phyloP scores from a whole-genome alignment of 2,888 invertebrate genomes.

The Drosophila formosana region DNA sequence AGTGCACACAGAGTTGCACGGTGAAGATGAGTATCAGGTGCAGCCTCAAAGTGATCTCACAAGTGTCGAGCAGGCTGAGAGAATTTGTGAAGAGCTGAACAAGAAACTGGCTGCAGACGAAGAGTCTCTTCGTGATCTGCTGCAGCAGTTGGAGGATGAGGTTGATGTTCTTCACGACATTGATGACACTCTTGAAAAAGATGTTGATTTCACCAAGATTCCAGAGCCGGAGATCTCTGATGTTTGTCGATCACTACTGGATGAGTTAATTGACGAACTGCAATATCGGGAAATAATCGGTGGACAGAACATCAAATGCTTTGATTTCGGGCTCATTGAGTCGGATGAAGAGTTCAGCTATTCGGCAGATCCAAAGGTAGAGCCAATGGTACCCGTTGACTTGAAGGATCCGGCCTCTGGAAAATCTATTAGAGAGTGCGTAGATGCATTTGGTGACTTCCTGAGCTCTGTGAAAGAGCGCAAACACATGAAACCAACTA shows the following conservation, averaged over 20 bases:
- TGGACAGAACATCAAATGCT: constrained; percentile 44
- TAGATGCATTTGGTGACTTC: constrained; percentile 61
- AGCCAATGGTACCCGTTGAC: constrained; percentile 31
- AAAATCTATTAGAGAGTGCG: constrained; percentile 66
- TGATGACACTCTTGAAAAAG: constrained; percentile 33
- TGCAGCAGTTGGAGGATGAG: constrained; percentile 73
- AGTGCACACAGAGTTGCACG: not conserved
- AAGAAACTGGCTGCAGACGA: constrained; percentile 63
- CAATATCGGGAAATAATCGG: constrained; percentile 33
- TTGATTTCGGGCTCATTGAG: constrained; percentile 64
- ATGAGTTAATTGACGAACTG: constrained; percentile 59
- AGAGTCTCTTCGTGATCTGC: constrained; percentile 56
- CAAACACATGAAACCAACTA: constrained; percentile 20
- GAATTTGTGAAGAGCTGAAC: constrained; percentile 39
- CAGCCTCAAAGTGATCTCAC: constrained; percentile 16
- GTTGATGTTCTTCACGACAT: constrained; percentile 48
- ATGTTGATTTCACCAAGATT: constrained; percentile 8
- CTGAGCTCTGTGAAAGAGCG: constrained; percentile 31
- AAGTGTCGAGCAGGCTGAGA: constrained; percentile 41
- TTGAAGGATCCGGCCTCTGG: constrained; percentile 55
- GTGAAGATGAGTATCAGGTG: constrained; percentile 5
- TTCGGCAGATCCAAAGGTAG: constrained; percentile 41
- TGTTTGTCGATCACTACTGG: constrained; percentile 52
- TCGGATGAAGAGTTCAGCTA: constrained; percentile 72
- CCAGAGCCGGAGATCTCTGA: constrained; percentile 30